Conservation (phyloP, 92 coral and sea anemone species). For the Actinernus sp. region DNA sequence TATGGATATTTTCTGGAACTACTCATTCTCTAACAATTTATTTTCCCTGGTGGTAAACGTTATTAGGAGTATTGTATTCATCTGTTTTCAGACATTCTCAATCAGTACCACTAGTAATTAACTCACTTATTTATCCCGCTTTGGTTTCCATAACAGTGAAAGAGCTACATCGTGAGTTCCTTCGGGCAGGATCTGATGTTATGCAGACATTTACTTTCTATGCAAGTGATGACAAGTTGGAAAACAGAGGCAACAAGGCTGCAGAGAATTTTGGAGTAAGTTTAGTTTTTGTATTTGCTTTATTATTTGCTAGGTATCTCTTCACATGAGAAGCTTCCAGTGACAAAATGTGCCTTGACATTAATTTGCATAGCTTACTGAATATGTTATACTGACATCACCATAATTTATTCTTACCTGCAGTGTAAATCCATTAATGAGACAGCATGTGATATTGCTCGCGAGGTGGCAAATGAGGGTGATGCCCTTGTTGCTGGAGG, state of each 20-base stretch:
- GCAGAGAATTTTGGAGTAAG: slow-evolving; percentile 76
- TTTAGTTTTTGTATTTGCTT: too few species aligned
- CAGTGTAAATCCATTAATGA: slow-evolving; percentile 83
- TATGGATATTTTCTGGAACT: too few species aligned
- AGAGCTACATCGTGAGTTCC: slow-evolving; percentile 89
- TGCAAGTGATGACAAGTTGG: slow-evolving; percentile 97
- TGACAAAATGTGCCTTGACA: too few species aligned
- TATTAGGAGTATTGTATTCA: too few species aligned
- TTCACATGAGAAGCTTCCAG: neutral
- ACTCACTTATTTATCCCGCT: neutral
- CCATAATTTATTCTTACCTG: too few species aligned
- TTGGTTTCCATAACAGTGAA: slow-evolving; percentile 39
- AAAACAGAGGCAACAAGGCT: slow-evolving; percentile 83
- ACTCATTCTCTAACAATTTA: too few species aligned
- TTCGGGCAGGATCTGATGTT: slow-evolving; percentile 91
- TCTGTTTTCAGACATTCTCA: too few species aligned
- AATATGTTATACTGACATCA: too few species aligned
- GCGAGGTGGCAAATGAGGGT: slow-evolving; percentile 89
- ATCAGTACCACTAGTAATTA: too few species aligned
- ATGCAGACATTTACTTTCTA: slow-evolving; percentile 95
- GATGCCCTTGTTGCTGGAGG: slow-evolving; percentile 95
- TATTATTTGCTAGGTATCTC: neutral
- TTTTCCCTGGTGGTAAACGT: too few species aligned
- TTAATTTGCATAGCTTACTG: too few species aligned
- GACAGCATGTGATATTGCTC: slow-evolving; percentile 97